These are phyloP conservation scores for Apamea sordens DNA, from an alignment of 2,888 invertebrate species.

Conservation along the genomic window DNA sequence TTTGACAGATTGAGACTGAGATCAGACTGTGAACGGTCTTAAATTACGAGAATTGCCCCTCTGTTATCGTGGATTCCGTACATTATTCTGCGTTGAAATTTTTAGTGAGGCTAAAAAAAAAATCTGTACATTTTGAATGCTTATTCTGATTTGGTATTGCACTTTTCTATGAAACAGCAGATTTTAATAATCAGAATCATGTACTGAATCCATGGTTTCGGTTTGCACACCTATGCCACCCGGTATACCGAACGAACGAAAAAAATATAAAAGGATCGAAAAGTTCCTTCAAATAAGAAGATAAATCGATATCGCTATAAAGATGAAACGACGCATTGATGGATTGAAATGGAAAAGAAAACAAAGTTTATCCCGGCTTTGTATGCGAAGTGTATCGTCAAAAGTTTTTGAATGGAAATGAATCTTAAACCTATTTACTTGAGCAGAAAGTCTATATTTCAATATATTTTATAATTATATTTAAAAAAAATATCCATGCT, in stretches of 20 bases:
- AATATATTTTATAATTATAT: not conserved
- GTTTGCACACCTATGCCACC: too few relatives aligned
- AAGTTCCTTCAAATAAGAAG: slow-evolving; percentile 8
- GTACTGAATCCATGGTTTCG: too few relatives aligned
- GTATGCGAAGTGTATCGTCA: slow-evolving; percentile 18
- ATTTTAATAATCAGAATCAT: too few relatives aligned
- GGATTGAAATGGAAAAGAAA: slow-evolving; percentile 31
- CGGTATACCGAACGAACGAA: slow-evolving; percentile 32
- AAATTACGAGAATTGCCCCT: too few relatives aligned
- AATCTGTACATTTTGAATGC: too few relatives aligned
- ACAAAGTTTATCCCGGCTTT: slow-evolving; percentile 34
- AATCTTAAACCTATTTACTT: slow-evolving; percentile 14
- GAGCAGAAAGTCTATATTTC: not conserved
- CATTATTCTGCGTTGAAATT: too few relatives aligned
- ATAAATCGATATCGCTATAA: slow-evolving; percentile 18
- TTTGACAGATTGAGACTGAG: too few relatives aligned
- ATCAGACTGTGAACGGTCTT: too few relatives aligned
- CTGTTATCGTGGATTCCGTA: too few relatives aligned
- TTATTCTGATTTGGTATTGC: too few relatives aligned
- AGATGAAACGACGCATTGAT: slow-evolving; percentile 25
- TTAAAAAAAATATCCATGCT: not conserved
- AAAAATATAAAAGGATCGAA: slow-evolving; percentile 6
- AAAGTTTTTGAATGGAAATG: slow-evolving; percentile 39
- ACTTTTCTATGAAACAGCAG: too few relatives aligned
- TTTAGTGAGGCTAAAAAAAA: too few relatives aligned